Percentiles rank a stretch among this genome's conserved stretches.
Evolutionary conservation across 2,113 vertebrate genomes (phyloP).

Genomic region (Arvicanthis niloticus): DNA sequence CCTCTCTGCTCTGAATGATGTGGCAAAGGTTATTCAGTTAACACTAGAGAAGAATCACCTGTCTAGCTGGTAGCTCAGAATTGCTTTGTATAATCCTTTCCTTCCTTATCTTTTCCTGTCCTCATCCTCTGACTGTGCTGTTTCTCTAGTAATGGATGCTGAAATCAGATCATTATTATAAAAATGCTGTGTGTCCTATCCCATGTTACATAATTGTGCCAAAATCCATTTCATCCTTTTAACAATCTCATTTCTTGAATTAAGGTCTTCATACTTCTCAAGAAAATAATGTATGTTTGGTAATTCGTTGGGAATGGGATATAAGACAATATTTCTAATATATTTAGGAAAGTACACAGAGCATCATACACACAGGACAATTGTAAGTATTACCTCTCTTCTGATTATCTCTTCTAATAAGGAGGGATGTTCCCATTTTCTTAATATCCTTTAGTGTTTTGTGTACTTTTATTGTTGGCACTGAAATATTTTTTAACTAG

Average conservation of each 20-base stretch:
- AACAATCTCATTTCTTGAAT: background rate
- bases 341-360: background rate
- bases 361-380: background rate
- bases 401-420: constrained; percentile 15
- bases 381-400: background rate
- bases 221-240: background rate
- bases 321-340: background rate
- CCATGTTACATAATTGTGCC: background rate
- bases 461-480: constrained; percentile 7
- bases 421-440: background rate
- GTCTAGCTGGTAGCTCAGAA: background rate
- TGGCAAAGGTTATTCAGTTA: background rate
- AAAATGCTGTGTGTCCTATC: background rate
- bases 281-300: background rate
- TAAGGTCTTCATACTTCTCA: background rate
- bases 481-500: constrained; percentile 55
- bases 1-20: background rate
- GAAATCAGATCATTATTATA: background rate
- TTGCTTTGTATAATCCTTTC: background rate
- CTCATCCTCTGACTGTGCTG: background rate
- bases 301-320: constrained; percentile 21
- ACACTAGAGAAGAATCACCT: background rate
- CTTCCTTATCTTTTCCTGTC: background rate
- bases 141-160: background rate
- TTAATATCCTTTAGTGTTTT: constrained; percentile 9